Conservation (phyloP, 1,140 invertebrate species). For the Drosophila leontia region DNA sequence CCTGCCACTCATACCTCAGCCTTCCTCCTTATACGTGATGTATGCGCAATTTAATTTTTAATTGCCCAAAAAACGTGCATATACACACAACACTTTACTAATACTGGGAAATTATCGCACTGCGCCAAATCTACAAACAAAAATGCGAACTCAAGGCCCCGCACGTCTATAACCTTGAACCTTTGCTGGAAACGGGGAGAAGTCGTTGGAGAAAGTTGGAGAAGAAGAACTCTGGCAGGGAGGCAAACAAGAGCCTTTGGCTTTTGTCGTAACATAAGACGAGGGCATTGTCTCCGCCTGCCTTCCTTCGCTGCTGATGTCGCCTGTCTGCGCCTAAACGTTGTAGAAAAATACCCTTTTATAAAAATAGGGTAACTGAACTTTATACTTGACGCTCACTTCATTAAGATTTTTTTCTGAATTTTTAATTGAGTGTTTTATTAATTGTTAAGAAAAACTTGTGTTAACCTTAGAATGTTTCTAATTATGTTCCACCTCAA, state of each 20-base stretch:
- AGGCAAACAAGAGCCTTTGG: constrained; percentile 54
- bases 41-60: constrained; percentile 81
- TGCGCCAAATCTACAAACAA: constrained; percentile 56
- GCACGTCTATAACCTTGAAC: constrained; percentile 73
- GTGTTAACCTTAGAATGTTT: not conserved
- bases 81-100: constrained; percentile 38
- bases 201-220: constrained; percentile 3
- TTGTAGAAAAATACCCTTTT: constrained; percentile 23
- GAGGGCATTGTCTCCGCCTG: constrained; percentile 60
- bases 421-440: not conserved
- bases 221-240: constrained; percentile 5
- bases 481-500: too few species aligned
- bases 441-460: not conserved
- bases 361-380: not conserved
- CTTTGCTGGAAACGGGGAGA: constrained; percentile 21
- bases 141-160: constrained; percentile 47
- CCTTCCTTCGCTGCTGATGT: constrained; percentile 14
- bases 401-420: not conserved
- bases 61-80: constrained; percentile 72
- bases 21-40: constrained; percentile 59
- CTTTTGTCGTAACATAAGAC: constrained; percentile 57
- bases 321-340: constrained; percentile 63
- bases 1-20: constrained; percentile 5
- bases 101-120: constrained; percentile 53
- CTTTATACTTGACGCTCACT: not conserved